phyloP scores from a whole-genome alignment of 2,113 vertebrate genomes.

The Cacatua alba region DNA sequence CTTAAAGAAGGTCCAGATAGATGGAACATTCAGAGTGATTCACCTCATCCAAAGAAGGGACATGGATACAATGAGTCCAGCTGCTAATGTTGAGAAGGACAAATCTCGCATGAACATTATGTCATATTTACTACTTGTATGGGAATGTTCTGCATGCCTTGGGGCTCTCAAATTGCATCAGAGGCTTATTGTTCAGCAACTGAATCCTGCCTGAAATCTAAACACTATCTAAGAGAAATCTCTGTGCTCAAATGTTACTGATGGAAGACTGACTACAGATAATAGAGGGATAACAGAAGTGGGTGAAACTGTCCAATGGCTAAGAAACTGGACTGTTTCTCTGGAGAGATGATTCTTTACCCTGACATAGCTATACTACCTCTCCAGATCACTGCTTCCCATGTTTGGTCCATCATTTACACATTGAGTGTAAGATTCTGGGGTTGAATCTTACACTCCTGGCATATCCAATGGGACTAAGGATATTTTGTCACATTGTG shows the following conservation, averaged over 20 bases:
- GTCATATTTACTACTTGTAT: not conserved
- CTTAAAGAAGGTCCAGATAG: not conserved
- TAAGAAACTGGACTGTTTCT: not conserved
- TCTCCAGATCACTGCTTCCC: not conserved
- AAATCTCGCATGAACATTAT: not conserved
- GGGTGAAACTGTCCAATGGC: not conserved
- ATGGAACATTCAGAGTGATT: not conserved
- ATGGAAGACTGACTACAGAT: not conserved
- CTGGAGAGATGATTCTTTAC: not conserved
- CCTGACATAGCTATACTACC: not conserved
- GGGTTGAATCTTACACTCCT: not conserved
- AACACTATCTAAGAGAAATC: not conserved
- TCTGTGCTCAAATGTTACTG: not conserved
- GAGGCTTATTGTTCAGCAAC: not conserved
- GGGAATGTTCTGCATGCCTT: not conserved
- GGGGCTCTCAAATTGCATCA: not conserved
- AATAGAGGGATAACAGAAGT: not conserved
- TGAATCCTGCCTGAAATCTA: not conserved
- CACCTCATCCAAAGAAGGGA: not conserved
- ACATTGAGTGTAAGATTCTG: accelerated
- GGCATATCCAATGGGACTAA: not conserved
- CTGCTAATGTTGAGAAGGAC: not conserved
- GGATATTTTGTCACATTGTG: not conserved
- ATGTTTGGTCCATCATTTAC: not conserved
- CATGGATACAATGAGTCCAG: not conserved